Percentiles rank a stretch among this genome's conserved stretches.
phyloP scores from a whole-genome alignment of 2,888 invertebrate genomes.

The Drosophila nr. medialis region DNA sequence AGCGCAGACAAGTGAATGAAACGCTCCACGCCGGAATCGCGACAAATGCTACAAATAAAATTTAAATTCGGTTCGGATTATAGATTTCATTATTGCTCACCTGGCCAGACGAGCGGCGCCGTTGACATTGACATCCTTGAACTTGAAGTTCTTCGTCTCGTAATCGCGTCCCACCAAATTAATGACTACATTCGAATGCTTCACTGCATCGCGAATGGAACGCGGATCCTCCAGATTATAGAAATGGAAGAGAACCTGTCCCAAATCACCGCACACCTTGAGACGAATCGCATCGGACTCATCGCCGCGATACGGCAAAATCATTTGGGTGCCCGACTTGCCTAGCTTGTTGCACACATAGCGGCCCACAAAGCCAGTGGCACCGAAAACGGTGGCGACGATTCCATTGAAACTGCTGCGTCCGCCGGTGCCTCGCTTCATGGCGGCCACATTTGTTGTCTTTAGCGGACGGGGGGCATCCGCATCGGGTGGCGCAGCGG shows the following conservation, averaged over 20 bases:
- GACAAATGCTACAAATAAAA: slow-evolving; percentile 85
- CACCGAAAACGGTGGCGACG: slow-evolving; percentile 99
- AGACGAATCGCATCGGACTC: slow-evolving; percentile 91
- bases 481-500: slow-evolving; percentile 56
- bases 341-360: slow-evolving; percentile 96
- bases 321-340: slow-evolving; percentile 93
- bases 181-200: slow-evolving; percentile 98
- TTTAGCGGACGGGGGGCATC: slow-evolving; percentile 83
- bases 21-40: slow-evolving; percentile 93
- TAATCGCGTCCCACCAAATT: slow-evolving; percentile 96
- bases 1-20: slow-evolving; percentile 96
- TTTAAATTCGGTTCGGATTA: neutral
- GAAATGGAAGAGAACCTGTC: slow-evolving; percentile 96
- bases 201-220: slow-evolving; percentile 92
- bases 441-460: slow-evolving; percentile 87
- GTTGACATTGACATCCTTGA: slow-evolving; percentile 93
- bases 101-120: slow-evolving; percentile 94
- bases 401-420: slow-evolving; percentile 98
- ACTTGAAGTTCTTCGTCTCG: slow-evolving; percentile 96
- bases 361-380: slow-evolving; percentile 94
- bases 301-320: slow-evolving; percentile 96
- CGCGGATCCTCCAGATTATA: slow-evolving; percentile 94
- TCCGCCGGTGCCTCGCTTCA: slow-evolving; percentile 95
- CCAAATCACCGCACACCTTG: slow-evolving; percentile 96
- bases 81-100: slow-evolving; percentile 80